Percentiles rank a stretch among this genome's conserved stretches.
Evolutionary conservation across 2,797 vertebrate species (phyloP).

Genomic region (Hippopotamyrus pictus): DNA sequence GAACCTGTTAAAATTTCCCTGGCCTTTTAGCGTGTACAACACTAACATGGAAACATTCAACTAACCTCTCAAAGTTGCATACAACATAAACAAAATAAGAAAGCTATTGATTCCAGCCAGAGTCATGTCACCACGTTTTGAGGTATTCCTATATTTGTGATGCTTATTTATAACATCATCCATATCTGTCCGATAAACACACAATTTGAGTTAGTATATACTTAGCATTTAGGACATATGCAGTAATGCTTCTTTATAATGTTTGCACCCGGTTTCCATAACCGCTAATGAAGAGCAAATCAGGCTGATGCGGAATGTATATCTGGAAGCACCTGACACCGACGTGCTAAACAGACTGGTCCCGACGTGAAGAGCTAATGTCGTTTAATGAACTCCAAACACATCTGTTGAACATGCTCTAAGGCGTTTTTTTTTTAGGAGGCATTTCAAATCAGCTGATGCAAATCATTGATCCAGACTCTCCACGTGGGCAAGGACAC

Average conservation of each 20-base stretch:
- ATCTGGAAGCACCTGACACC: not conserved
- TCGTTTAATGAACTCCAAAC: not conserved
- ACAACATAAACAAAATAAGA: not conserved
- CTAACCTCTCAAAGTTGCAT: not conserved
- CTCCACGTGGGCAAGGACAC: not conserved
- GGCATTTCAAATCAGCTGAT: not conserved
- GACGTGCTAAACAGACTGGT: not conserved
- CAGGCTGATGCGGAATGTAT: not conserved
- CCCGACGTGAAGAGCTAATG: not conserved
- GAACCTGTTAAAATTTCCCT: not conserved
- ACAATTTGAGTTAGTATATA: not conserved
- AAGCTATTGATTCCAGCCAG: not conserved
- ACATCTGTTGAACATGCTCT: not conserved
- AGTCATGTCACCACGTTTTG: not conserved
- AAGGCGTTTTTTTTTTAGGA: not conserved
- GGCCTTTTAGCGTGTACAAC: not conserved
- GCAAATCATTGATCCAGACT: not conserved
- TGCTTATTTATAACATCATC: not conserved
- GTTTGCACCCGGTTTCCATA: not conserved
- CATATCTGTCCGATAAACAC: not conserved
- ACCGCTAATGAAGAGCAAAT: not conserved
- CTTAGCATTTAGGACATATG: not conserved
- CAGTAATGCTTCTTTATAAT: not conserved
- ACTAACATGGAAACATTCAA: not conserved
- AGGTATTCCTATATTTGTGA: not conserved